phyloP scores from a whole-genome alignment of 1,140 invertebrate species.

The Magallana angulata region DNA sequence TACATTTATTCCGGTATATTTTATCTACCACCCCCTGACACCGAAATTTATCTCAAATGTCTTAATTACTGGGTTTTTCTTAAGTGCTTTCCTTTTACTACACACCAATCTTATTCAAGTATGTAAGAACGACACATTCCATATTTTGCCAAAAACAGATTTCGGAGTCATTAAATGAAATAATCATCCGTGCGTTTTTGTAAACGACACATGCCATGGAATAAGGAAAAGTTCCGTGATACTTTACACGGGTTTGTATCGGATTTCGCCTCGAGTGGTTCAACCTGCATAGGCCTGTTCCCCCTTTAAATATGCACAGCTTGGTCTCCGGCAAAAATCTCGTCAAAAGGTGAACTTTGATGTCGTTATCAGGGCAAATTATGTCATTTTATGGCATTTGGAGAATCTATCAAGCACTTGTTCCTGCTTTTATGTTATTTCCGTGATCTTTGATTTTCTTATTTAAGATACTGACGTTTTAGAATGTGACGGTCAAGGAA shows the following conservation, averaged over 20 bases:
- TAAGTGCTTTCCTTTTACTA: not conserved
- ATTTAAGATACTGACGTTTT: too few species aligned
- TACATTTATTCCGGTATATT: not conserved
- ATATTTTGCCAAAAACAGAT: slow-evolving; percentile 8
- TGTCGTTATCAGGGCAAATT: not conserved
- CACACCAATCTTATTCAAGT: not conserved
- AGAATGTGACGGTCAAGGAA: too few species aligned
- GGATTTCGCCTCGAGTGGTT: not conserved
- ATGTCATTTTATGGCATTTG: not conserved
- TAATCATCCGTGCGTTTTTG: slow-evolving; percentile 13
- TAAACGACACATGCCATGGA: not conserved
- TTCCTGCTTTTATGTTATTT: too few species aligned
- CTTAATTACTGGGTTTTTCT: not conserved
- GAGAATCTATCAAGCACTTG: not conserved
- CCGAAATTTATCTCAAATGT: not conserved
- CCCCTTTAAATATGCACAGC: not conserved
- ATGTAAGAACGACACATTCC: not conserved
- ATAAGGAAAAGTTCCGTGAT: not conserved
- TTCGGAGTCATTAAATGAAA: not conserved
- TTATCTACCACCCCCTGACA: not conserved
- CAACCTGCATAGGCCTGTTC: not conserved
- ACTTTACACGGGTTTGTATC: not conserved
- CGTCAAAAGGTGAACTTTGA: not conserved
- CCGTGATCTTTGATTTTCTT: too few species aligned
- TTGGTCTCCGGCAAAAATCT: not conserved